A percentile compares a stretch with the other conserved stretches of the same genome.
Conservation (phyloP, 2,113 vertebrate genomes). For the Oncorhynchus gorbuscha region DNA sequence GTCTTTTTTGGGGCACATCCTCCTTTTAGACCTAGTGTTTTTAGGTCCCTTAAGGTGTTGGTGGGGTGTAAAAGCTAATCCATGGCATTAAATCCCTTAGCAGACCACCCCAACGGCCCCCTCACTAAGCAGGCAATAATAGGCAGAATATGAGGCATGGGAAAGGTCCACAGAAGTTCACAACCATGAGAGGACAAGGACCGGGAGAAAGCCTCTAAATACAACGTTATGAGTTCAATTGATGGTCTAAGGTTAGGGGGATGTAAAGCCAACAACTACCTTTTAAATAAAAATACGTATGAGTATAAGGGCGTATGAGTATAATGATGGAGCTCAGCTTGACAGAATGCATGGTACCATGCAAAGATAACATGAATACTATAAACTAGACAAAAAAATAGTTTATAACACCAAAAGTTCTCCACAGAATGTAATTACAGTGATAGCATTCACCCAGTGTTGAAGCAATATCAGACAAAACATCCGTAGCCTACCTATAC, state of each 20-base stretch:
- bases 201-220: not conserved
- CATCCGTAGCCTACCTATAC: constrained; percentile 12
- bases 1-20: not conserved
- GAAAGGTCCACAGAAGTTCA: not conserved
- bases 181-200: not conserved
- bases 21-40: constrained; percentile 7
- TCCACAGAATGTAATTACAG: not conserved
- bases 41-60: constrained; percentile 48
- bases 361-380: no score
- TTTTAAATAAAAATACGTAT: not conserved
- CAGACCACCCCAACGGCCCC: not conserved
- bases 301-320: no score
- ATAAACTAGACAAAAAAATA: no score
- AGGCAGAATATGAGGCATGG: not conserved
- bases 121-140: not conserved
- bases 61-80: constrained; percentile 34
- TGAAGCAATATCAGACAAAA: constrained; percentile 21
- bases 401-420: not conserved
- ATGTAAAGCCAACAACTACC: not conserved
- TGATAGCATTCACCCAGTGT: not conserved
- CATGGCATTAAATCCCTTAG: constrained; percentile 35
- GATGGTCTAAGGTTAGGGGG: not conserved
- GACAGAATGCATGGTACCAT: no score
- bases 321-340: no score
- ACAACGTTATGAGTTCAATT: not conserved